A percentile compares a stretch with the other conserved stretches of the same genome.
These are phyloP conservation scores for Lutjanus erythropterus DNA, from an alignment of 2,113 vertebrate species.

Conservation along the genomic window DNA sequence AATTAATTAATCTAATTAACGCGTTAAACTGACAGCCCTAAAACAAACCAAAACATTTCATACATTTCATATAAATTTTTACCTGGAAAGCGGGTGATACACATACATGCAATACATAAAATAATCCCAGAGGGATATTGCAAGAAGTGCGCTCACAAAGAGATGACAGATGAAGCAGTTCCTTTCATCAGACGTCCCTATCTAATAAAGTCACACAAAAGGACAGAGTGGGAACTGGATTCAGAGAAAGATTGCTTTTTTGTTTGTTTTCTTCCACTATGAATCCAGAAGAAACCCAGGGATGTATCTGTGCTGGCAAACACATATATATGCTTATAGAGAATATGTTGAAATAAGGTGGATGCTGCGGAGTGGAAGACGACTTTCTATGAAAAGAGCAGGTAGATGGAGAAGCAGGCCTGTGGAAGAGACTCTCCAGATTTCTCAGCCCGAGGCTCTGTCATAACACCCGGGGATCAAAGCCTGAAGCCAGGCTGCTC, in stretches of 20 bases:
- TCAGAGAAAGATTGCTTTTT: slow-evolving; percentile 27
- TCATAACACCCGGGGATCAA: slow-evolving; percentile 86
- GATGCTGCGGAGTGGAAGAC: slow-evolving; percentile 50
- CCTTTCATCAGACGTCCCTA: slow-evolving; percentile 19
- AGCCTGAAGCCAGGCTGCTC: slow-evolving; percentile 76
- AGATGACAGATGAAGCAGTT: slow-evolving; percentile 19
- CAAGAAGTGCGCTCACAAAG: slow-evolving; percentile 12
- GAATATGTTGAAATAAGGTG: slow-evolving; percentile 51
- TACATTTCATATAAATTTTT: too few relatives aligned
- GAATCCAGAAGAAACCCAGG: background rate
- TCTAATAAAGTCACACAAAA: slow-evolving; percentile 32
- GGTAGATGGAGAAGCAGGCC: slow-evolving; percentile 55
- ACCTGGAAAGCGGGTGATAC: too few relatives aligned
- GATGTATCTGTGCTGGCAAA: slow-evolving; percentile 25
- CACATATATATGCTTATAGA: slow-evolving; percentile 10
- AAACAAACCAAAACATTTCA: too few relatives aligned
- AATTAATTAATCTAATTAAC: too few relatives aligned
- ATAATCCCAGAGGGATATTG: background rate
- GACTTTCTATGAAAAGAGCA: slow-evolving; percentile 55
- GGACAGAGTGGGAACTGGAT: slow-evolving; percentile 32
- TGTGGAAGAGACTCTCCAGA: slow-evolving; percentile 70
- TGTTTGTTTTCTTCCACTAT: slow-evolving; percentile 14
- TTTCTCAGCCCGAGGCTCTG: slow-evolving; percentile 83
- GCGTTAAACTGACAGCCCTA: too few relatives aligned
- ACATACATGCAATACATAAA: background rate